Conservation (phyloP, 1,140 invertebrate species). For the Lasaia peninsularis region DNA sequence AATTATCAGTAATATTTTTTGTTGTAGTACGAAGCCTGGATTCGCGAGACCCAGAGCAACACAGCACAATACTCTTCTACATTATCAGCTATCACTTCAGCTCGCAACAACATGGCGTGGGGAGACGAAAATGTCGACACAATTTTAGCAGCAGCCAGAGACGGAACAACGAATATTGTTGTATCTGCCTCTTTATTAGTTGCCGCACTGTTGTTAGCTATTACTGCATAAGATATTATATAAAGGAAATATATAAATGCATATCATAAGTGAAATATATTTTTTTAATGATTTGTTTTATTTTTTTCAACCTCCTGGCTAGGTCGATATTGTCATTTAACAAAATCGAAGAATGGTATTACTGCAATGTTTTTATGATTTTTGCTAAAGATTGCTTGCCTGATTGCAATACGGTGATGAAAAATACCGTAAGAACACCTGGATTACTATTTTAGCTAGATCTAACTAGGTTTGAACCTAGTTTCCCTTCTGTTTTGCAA, state of each 20-base stretch:
- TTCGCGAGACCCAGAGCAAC: slow-evolving; percentile 37
- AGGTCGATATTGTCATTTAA: too few species aligned
- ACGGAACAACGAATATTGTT: slow-evolving; percentile 28
- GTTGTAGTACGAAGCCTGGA: slow-evolving; percentile 56
- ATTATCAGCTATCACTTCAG: slow-evolving; percentile 44
- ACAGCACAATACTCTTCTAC: slow-evolving; percentile 36
- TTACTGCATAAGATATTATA: slow-evolving; percentile 12
- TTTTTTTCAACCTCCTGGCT: too few species aligned
- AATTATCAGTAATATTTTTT: slow-evolving; percentile 10
- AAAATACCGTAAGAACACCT: too few species aligned
- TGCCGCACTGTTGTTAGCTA: slow-evolving; percentile 29
- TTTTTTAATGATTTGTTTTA: not conserved
- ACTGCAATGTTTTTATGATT: too few species aligned
- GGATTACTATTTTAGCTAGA: too few species aligned
- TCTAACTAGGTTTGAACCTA: too few species aligned
- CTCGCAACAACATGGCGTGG: slow-evolving; percentile 51
- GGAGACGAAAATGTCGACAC: slow-evolving; percentile 44
- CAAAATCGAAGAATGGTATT: too few species aligned
- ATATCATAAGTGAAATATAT: too few species aligned
- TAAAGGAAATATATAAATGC: too few species aligned
- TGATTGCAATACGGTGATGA: too few species aligned
- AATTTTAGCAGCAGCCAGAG: slow-evolving; percentile 42
- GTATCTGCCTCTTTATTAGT: slow-evolving; percentile 37
- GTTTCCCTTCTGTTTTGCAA: too few species aligned
- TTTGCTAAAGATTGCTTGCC: too few species aligned